phyloP scores from a whole-genome alignment of 2,888 invertebrate genomes.

The Orgyia antiqua region DNA sequence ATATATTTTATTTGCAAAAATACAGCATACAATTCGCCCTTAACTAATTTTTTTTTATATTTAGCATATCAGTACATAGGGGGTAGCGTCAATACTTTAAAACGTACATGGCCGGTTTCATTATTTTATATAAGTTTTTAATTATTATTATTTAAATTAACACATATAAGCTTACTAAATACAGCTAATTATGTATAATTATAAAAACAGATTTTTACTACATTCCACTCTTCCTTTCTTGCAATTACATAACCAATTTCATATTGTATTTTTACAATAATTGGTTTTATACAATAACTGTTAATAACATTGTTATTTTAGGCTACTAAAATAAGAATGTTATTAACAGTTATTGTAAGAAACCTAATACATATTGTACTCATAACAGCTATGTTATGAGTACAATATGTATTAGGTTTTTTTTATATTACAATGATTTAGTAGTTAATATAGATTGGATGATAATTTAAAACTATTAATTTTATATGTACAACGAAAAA shows the following conservation, averaged over 20 bases:
- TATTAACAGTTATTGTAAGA: no score
- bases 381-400: no score
- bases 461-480: no score
- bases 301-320: no score
- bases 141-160: conserved; percentile 34
- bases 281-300: no score
- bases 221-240: conserved; percentile 4
- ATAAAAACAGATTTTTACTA: conserved; percentile 37
- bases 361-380: no score
- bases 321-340: no score
- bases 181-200: conserved; percentile 56
- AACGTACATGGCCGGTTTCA: conserved; percentile 69
- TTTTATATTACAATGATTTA: no score
- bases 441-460: no score
- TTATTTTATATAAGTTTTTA: conserved; percentile 40
- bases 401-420: no score
- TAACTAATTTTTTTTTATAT: conserved; percentile 32
- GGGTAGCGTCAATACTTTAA: conserved; percentile 37
- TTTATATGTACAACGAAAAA: no score
- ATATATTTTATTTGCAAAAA: conserved; percentile 54
- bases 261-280: no score
- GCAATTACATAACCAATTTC: conserved; percentile 7
- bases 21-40: conserved; percentile 52
- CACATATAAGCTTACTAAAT: conserved; percentile 44
- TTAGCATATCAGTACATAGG: conserved; percentile 53